These are phyloP conservation scores for Penaeus japonicus DNA, from an alignment of 1,140 invertebrate genomes.

Conservation along the genomic window DNA sequence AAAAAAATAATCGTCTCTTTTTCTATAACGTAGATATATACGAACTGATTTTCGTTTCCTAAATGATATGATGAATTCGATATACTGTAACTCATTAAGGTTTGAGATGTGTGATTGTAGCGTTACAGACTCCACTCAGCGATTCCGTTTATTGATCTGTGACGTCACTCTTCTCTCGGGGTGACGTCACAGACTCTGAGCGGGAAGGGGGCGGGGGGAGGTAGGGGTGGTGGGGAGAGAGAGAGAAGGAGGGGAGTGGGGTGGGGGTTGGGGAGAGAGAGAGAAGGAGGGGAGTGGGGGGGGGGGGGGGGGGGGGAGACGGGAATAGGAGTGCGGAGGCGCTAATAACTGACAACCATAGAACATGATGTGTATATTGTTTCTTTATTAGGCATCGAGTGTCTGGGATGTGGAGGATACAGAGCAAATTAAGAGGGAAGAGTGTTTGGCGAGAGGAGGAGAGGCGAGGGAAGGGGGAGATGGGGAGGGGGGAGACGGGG, in stretches of 20 bases:
- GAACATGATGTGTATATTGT: background rate
- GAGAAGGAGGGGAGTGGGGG: background rate
- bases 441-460: background rate
- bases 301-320: background rate
- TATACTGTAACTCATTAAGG: too few relatives aligned
- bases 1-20: background rate
- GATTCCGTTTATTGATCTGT: constrained; percentile 17
- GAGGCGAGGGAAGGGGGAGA: background rate
- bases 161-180: background rate
- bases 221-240: background rate
- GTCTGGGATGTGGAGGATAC: too few relatives aligned
- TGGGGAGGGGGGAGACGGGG: background rate
- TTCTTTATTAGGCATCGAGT: too few relatives aligned
- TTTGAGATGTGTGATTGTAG: too few relatives aligned
- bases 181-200: constrained; percentile 19
- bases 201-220: background rate
- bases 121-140: too few relatives aligned
- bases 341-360: background rate
- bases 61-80: too few relatives aligned
- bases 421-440: background rate
- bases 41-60: too few relatives aligned
- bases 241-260: background rate
- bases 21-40: too few relatives aligned
- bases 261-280: background rate
- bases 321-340: background rate